A percentile compares a stretch with the other conserved stretches of the same genome.
Conservation (phyloP, 2,797 vertebrate species). For the Anas georgica region DNA sequence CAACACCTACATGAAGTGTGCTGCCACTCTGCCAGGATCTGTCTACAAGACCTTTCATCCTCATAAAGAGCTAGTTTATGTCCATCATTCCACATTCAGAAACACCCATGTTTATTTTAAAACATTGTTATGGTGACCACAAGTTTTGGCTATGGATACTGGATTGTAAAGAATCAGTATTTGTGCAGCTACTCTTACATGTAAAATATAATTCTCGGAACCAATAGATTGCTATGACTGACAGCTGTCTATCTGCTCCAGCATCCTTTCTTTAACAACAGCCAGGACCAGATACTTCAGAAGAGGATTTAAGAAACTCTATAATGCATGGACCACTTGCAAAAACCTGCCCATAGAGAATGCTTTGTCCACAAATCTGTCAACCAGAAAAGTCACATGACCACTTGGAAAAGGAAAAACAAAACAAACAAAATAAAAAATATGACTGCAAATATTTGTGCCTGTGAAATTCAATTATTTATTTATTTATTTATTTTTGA, state of each 20-base stretch:
- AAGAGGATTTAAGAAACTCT: background rate
- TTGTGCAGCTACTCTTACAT: background rate
- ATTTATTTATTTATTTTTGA: background rate
- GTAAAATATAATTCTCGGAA: background rate
- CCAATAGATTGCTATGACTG: background rate
- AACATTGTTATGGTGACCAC: background rate
- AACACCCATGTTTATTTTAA: background rate
- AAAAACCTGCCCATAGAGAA: background rate
- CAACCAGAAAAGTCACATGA: background rate
- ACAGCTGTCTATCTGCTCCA: background rate
- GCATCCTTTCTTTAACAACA: background rate
- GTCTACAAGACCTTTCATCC: background rate
- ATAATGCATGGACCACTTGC: accelerated
- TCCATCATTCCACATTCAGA: background rate
- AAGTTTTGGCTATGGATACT: background rate
- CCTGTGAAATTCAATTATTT: background rate
- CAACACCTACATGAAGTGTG: background rate
- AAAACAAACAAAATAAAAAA: background rate
- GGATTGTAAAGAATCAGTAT: background rate
- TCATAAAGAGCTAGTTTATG: background rate
- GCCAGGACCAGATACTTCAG: background rate
- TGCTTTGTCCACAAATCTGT: background rate
- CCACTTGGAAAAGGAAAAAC: background rate
- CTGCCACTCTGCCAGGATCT: background rate
- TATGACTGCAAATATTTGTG: background rate